These are phyloP conservation scores for Neosilurus mollespiculum DNA, from an alignment of 2,797 vertebrate species.

Conservation along the genomic window DNA sequence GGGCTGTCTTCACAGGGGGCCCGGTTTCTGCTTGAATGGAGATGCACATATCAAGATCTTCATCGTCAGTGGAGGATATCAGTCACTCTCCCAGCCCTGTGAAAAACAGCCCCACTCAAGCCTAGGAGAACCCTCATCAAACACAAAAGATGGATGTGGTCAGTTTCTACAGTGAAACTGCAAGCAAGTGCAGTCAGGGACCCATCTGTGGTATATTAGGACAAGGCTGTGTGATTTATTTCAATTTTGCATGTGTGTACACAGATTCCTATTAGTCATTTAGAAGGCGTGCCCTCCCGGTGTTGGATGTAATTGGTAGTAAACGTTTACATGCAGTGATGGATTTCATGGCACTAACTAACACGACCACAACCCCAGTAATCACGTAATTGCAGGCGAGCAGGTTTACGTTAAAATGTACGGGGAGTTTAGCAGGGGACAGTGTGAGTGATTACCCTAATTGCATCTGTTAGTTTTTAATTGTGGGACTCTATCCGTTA, in stretches of 20 bases:
- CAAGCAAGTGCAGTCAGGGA: constrained; percentile 29
- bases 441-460: constrained; percentile 42
- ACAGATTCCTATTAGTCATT: constrained; percentile 52
- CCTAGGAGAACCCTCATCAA: constrained; percentile 36
- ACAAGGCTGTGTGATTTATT: constrained; percentile 54
- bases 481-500: constrained; percentile 35
- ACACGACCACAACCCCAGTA: constrained; percentile 20
- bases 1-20: constrained; percentile 24
- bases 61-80: constrained; percentile 51
- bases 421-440: not conserved
- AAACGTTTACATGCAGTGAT: constrained; percentile 42
- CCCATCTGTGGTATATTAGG: constrained; percentile 53
- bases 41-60: constrained; percentile 56
- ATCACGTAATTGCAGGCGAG: constrained; percentile 30
- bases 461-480: constrained; percentile 48
- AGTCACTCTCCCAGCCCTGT: constrained; percentile 43
- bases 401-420: constrained; percentile 26
- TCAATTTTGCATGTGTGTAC: constrained; percentile 51
- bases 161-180: constrained; percentile 31
- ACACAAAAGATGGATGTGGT: constrained; percentile 54
- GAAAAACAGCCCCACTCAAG: constrained; percentile 20
- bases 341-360: constrained; percentile 33
- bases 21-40: constrained; percentile 50
- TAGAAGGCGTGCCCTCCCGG: constrained; percentile 40
- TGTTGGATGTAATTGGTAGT: constrained; percentile 48